Evolutionary conservation across 2,113 vertebrate genomes (phyloP).

Genomic region (Papio anubis): DNA sequence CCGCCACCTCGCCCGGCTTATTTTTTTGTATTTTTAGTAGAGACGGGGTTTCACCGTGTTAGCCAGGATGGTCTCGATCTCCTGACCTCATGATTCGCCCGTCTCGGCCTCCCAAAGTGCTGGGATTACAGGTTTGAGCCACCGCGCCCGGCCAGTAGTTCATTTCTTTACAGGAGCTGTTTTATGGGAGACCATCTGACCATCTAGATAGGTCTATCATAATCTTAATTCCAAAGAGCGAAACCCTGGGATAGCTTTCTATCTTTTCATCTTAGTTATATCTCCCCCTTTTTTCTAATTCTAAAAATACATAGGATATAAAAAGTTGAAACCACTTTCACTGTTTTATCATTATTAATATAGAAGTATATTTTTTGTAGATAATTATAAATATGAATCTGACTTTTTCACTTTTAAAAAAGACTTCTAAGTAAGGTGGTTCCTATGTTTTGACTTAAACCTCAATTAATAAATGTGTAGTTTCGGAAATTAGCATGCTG

Average conservation of each 20-base stretch:
- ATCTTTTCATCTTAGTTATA: background rate
- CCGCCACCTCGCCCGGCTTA: no score
- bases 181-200: background rate
- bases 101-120: no score
- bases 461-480: background rate
- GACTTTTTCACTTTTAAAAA: background rate
- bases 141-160: no score
- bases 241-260: background rate
- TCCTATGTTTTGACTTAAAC: background rate
- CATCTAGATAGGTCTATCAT: background rate
- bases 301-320: background rate
- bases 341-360: conserved; percentile 30
- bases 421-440: background rate
- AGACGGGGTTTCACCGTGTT: no score
- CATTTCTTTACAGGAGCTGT: background rate
- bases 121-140: no score
- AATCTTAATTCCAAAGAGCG: background rate
- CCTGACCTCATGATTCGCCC: no score
- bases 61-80: no score
- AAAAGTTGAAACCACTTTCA: background rate
- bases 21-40: no score
- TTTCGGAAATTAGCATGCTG: background rate
- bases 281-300: background rate
- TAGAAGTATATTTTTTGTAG: background rate
- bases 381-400: conserved; percentile 27